A percentile compares a stretch with the other conserved stretches of the same genome.
These are phyloP conservation scores for Dicranocentrus wangi DNA, from an alignment of 2,888 invertebrate genomes.

Conservation along the genomic window DNA sequence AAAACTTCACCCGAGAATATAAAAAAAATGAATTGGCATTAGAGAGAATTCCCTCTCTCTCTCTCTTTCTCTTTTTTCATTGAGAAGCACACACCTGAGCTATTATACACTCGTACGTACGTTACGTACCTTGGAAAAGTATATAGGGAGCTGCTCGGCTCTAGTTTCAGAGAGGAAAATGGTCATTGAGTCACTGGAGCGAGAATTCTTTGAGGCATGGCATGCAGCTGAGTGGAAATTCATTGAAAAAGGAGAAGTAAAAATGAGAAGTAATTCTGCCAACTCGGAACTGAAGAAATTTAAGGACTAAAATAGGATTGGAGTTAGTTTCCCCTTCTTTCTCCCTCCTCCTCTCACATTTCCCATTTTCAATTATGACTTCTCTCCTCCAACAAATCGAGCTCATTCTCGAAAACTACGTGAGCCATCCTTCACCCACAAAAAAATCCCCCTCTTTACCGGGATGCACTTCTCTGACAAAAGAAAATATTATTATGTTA, in stretches of 20 bases:
- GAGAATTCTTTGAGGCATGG: constrained; percentile 7
- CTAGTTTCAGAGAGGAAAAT: background rate
- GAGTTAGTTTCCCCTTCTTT: background rate
- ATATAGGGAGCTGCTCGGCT: no score
- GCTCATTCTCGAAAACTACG: background rate
- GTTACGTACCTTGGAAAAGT: no score
- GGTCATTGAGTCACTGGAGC: constrained; percentile 8
- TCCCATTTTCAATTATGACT: constrained; percentile 8
- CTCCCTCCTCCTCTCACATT: background rate
- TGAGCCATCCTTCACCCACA: no score
- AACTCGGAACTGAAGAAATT: no score
- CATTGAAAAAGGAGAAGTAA: constrained; percentile 11
- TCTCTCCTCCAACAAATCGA: background rate
- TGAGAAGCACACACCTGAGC: constrained; percentile 48
- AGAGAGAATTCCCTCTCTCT: no score
- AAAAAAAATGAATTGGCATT: no score
- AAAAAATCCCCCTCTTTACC: no score
- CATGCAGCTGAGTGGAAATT: constrained; percentile 31
- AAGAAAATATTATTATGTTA: background rate
- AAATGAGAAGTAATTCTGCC: background rate
- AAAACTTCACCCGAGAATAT: no score
- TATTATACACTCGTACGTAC: no score
- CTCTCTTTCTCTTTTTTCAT: no score
- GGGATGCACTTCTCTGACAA: no score
- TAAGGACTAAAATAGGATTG: no score